Evolutionary conservation across 2,797 vertebrate species (phyloP).

Genomic region (Coccyzus lansbergi): DNA sequence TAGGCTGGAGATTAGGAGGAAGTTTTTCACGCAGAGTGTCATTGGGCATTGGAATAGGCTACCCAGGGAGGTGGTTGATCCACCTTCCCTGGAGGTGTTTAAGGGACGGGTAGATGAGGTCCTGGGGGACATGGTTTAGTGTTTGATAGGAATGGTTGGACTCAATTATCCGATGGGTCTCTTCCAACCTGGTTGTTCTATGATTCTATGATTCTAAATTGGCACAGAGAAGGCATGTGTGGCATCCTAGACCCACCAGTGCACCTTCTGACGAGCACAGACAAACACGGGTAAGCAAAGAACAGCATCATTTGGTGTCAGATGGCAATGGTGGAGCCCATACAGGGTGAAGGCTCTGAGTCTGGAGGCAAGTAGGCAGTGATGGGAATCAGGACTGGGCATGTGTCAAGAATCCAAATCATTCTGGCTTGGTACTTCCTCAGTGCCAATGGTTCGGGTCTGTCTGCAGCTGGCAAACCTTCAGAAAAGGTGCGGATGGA

Average conservation of each 20-base stretch:
- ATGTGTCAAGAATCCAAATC: accelerated
- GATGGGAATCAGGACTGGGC: not conserved
- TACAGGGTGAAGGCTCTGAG: accelerated
- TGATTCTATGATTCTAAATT: too few relatives aligned
- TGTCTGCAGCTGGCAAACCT: not conserved
- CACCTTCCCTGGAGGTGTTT: too few relatives aligned
- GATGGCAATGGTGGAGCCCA: accelerated
- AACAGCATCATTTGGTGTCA: accelerated
- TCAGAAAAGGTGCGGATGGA: accelerated
- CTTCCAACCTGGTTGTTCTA: too few relatives aligned
- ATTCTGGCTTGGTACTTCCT: not conserved
- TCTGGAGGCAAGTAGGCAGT: not conserved
- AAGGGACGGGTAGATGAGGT: too few relatives aligned
- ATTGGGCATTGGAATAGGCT: too few relatives aligned
- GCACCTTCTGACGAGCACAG: not conserved
- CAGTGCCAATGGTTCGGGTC: accelerated
- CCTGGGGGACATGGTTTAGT: too few relatives aligned
- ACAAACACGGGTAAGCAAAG: not conserved
- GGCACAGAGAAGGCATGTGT: not conserved
- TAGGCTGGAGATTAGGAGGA: too few relatives aligned
- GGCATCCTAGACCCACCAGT: not conserved
- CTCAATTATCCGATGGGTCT: too few relatives aligned
- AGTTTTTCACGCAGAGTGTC: too few relatives aligned
- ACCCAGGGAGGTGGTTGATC: too few relatives aligned
- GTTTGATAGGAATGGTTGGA: too few relatives aligned